Conservation (phyloP, 2,888 invertebrate genomes). For the Phytoseiulus persimilis region DNA sequence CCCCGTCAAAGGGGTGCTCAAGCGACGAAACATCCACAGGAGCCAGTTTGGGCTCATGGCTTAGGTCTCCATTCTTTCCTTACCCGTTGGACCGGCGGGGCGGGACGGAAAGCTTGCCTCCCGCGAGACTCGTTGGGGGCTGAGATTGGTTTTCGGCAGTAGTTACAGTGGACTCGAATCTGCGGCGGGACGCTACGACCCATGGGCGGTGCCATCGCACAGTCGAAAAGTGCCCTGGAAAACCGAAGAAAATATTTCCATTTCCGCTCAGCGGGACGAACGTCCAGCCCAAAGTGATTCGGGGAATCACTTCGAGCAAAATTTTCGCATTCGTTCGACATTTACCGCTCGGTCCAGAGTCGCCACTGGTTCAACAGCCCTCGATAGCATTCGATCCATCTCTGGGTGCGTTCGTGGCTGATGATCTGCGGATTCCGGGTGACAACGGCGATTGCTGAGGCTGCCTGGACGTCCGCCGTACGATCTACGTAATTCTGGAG, state of each 20-base stretch:
- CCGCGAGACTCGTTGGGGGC: slow-evolving; percentile 51
- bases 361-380: slow-evolving; percentile 77
- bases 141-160: slow-evolving; percentile 85
- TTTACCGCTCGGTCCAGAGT: slow-evolving; percentile 60
- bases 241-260: no score
- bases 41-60: no score
- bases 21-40: no score
- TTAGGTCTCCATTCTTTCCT: no score
- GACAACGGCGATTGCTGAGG: slow-evolving; percentile 67
- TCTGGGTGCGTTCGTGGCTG: slow-evolving; percentile 52
- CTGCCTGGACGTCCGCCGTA: slow-evolving; percentile 83
- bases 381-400: slow-evolving; percentile 62
- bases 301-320: no score
- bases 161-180: slow-evolving; percentile 80
- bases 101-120: slow-evolving; percentile 16
- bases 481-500: slow-evolving; percentile 77
- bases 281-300: no score
- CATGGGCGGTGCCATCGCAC: slow-evolving; percentile 56
- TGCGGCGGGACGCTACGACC: slow-evolving; percentile 51
- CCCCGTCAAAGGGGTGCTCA: no score
- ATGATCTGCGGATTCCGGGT: slow-evolving; percentile 65
- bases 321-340: no score
- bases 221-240: slow-evolving; percentile 72
- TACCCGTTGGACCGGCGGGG: slow-evolving; percentile 23
- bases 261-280: no score